Percentiles rank a stretch among this genome's conserved stretches.
Conservation (phyloP, 2,797 vertebrate genomes). For the Micromesistius poutassou region DNA sequence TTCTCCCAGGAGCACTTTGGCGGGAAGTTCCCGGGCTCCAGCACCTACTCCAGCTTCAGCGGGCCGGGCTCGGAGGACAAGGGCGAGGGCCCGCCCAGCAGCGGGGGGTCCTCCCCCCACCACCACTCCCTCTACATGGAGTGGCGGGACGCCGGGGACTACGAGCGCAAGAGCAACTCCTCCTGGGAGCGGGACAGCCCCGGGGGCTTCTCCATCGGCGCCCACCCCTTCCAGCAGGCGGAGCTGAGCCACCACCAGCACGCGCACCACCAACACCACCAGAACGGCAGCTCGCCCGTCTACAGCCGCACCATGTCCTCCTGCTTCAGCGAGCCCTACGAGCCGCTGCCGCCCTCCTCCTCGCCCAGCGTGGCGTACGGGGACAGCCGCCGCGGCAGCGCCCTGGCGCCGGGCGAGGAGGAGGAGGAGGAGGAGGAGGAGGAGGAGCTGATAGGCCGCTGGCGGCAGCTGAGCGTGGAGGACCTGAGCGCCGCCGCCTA, state of each 20-base stretch:
- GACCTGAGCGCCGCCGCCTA: constrained; percentile 86
- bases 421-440: constrained; percentile 79
- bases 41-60: constrained; percentile 96
- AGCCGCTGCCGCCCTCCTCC: constrained; percentile 77
- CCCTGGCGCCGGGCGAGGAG: constrained; percentile 81
- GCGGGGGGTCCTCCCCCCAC: constrained; percentile 86
- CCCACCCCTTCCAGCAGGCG: constrained; percentile 78
- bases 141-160: constrained; percentile 84
- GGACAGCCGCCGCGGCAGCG: constrained; percentile 83
- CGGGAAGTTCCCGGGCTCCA: constrained; percentile 85
- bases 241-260: constrained; percentile 75
- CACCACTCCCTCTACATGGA: constrained; percentile 89
- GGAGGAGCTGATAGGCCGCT: constrained; percentile 79
- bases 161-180: constrained; percentile 84
- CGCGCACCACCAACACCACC: constrained; percentile 38
- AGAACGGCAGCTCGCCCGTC: constrained; percentile 78
- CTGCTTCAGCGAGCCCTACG: constrained; percentile 87
- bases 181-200: constrained; percentile 86
- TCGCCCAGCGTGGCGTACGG: constrained; percentile 85
- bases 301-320: constrained; percentile 89
- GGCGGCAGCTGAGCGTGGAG: constrained; percentile 90
- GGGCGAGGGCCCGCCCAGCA: constrained; percentile 79
- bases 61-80: constrained; percentile 89
- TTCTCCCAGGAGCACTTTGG: constrained; percentile 87
- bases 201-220: constrained; percentile 72